Evolutionary conservation across 1,140 invertebrate genomes (phyloP).

Genomic region (Vanessa atalanta): DNA sequence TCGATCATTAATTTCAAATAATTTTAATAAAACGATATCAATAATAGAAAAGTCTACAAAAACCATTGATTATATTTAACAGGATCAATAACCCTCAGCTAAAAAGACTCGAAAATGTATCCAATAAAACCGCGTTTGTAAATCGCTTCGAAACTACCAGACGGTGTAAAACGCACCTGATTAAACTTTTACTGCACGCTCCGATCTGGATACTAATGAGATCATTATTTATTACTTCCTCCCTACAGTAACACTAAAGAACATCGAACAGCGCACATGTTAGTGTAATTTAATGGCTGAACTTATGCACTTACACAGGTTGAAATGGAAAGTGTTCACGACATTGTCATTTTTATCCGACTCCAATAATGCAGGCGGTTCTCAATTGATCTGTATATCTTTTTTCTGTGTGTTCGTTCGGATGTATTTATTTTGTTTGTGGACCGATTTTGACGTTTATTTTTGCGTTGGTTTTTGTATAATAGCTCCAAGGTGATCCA

Average conservation of each 20-base stretch:
- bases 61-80: too few species aligned
- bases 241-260: conserved; percentile 7
- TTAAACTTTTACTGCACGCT: conserved; percentile 30
- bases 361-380: not conserved
- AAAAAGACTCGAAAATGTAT: conserved; percentile 5
- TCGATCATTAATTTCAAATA: too few species aligned
- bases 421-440: too few species aligned
- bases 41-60: too few species aligned
- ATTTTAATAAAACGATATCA: too few species aligned
- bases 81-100: conserved; percentile 5
- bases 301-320: conserved; percentile 9
- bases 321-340: not conserved
- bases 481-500: too few species aligned
- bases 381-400: too few species aligned
- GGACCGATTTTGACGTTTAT: too few species aligned
- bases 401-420: too few species aligned
- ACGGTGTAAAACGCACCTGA: conserved; percentile 25
- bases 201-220: conserved; percentile 28
- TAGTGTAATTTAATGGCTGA: not conserved
- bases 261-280: conserved; percentile 14
- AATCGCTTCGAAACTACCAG: conserved; percentile 14
- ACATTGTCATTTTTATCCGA: not conserved
- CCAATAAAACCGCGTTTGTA: conserved; percentile 25
- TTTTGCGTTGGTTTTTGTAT: too few species aligned
- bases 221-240: conserved; percentile 38